These are phyloP conservation scores for Pteropus alecto DNA, from an alignment of 2,113 vertebrate genomes.

Conservation along the genomic window DNA sequence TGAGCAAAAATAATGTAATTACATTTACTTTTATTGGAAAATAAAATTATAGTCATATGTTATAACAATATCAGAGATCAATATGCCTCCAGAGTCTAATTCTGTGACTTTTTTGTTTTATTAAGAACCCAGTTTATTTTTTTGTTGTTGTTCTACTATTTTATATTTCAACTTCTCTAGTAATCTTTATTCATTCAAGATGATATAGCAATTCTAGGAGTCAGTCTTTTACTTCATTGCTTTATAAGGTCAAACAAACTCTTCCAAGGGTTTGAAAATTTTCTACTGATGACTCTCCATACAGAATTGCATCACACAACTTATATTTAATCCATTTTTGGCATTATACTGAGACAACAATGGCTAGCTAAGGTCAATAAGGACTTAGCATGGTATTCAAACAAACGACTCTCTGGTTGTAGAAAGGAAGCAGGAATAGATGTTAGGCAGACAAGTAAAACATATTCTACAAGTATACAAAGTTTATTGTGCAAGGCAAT, in stretches of 20 bases:
- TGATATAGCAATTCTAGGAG: not conserved
- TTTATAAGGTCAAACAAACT: not conserved
- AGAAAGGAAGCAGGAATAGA: not conserved
- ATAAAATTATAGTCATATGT: not conserved
- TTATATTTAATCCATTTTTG: not conserved
- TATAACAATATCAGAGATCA: not conserved
- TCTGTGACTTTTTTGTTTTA: not conserved
- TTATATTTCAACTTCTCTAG: not conserved
- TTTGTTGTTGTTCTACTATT: not conserved
- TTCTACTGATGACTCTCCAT: not conserved
- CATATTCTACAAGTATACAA: not conserved
- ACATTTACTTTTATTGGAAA: not conserved
- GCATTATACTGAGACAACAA: not conserved
- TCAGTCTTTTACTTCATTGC: not conserved
- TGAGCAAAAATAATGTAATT: not conserved
- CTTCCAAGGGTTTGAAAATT: not conserved
- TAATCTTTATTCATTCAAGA: not conserved
- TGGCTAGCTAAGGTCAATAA: not conserved
- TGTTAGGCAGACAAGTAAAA: not conserved
- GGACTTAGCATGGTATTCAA: not conserved
- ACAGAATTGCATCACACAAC: not conserved
- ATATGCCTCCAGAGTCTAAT: not conserved
- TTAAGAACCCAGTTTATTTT: not conserved
- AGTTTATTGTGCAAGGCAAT: not conserved
- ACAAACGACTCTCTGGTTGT: not conserved